phyloP scores from a whole-genome alignment of 2,888 invertebrate genomes.

The Cremastinae sp. region DNA sequence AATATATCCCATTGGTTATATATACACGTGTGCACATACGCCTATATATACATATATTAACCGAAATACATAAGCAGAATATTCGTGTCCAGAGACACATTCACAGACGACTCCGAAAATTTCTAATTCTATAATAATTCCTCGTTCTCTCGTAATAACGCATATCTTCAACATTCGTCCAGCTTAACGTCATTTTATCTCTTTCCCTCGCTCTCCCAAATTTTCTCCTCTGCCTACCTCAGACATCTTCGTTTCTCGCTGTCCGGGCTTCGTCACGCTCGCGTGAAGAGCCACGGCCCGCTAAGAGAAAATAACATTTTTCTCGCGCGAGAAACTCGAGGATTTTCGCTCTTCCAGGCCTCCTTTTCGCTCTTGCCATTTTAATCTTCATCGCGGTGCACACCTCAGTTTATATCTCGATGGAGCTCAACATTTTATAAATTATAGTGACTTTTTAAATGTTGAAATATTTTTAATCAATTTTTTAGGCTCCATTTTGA shows the following conservation, averaged over 20 bases:
- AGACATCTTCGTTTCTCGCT: conserved; percentile 10
- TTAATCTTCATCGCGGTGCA: background rate
- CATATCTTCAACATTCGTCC: conserved; percentile 9
- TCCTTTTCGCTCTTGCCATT: background rate
- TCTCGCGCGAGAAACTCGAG: conserved; percentile 3
- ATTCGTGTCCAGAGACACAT: background rate
- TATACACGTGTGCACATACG: conserved; percentile 6
- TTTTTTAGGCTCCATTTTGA: too few relatives aligned
- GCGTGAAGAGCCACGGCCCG: conserved; percentile 18
- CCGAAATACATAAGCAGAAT: conserved; percentile 8
- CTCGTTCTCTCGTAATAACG: conserved; percentile 52
- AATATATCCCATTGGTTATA: conserved; percentile 58
- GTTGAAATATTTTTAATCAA: too few relatives aligned
- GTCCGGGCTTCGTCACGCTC: conserved; percentile 22
- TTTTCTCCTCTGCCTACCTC: background rate
- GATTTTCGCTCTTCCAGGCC: conserved; percentile 12
- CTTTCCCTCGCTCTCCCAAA: conserved; percentile 20
- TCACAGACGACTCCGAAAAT: conserved; percentile 30
- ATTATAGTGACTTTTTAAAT: too few relatives aligned
- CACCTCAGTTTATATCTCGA: background rate
- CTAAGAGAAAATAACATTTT: conserved; percentile 28
- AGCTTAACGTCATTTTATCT: conserved; percentile 38
- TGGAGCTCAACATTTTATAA: too few relatives aligned
- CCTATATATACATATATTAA: conserved; percentile 4
- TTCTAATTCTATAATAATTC: conserved; percentile 62